Base-by-base conservation (phyloP, 1,140 invertebrate species). In the Subanguina moxae region DNA sequence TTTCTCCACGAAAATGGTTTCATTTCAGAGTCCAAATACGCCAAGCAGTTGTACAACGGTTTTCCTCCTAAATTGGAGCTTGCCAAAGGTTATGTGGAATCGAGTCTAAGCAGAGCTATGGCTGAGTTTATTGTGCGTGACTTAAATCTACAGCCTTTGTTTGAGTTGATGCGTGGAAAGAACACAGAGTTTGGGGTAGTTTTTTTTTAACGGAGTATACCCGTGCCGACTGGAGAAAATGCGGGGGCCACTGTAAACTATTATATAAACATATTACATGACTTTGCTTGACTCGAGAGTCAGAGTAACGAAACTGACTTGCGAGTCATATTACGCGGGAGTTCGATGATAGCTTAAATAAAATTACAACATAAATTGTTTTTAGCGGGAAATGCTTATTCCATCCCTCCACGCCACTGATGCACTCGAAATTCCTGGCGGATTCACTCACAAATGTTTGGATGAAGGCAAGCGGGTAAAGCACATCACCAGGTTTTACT, bases 401-500 rank as follows among this genome's bases (percentile, higher is more conserved):
- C 71, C 74, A 1, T 70, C 73, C 5, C 30, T 75, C 7, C 64
- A 73, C 7, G 46, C 76, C 21, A 46, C 63, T 48, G 73, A 75
- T 57, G 57, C 61, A 5, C 13, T 75, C 7, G 56, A 67, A 7
- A 57, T 64, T 17, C 73, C 73, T 1, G 73, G 73, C 0, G 73
- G 73, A 45, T 68, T 78, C 48, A 78, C 76, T 19, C 56, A 57
- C 17, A 13, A 57, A 17, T 75, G 73, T 48, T n/a, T 78, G 46
- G 43, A 59, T 19, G 17, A 45, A 38, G 32, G 19, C 11, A 63
- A 9, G 23, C 0, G 23, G 0, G 38, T 45, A 7, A 17, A 64
- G 30, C 68, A 70, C 32, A 59, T 71, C 45, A 72, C 68, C 1
- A 68, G 67, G 67, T 64, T 32, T 45, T 1, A 11, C 3, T 38